Base-by-base conservation (phyloP, 2,888 invertebrate species). In the Hesperia comma region DNA sequence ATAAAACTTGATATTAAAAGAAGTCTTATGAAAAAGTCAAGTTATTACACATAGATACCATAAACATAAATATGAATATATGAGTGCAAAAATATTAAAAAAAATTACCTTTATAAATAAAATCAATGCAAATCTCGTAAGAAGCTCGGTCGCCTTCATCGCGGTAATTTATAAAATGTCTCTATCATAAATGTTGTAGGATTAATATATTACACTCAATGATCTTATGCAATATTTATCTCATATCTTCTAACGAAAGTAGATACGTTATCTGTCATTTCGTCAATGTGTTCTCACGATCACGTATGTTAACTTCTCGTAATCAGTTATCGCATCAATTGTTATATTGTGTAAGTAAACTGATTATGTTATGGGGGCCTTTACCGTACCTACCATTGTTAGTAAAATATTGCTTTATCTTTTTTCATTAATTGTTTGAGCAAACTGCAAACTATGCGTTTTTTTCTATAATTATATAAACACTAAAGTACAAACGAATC, bases 111-210 rank as follows among this genome's bases (percentile, higher is more conserved):
- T 70, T 41, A 72, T 58, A 69, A 79, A 78, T 57, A 85, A 70
- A 49, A 86, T 70, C 66, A 85, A 74, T 71, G 80, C 70, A 33
- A 81, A 74, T 67, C 80, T 69, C 67, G 78, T 77, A 69, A 75
- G 72, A 72, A 81, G 71, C 76, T 77, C 81, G 72, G 79, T 78
- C 69, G 70, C 69, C 70, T 79, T 80, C 90, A 90, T 90, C 74
- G 77, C 79, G 75, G 77, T 81, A 82, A 85, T 75, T 76, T 81
- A 77, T 75, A 73, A 73, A 78, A 76, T 79, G 74, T 56, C 74
- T 68, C 72, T 66, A 54, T 37, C 37, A 8, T 46, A 61, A 72
- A 75, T 77, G 75, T 82, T 84, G 82, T 82, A 81, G 74, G 76
- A 80, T 76, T 77, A 51, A 77, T 77, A 83, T 84, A 83, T 82